Base-by-base conservation (phyloP, 2,888 invertebrate species). In the Sarcophaga caerulescens region DNA sequence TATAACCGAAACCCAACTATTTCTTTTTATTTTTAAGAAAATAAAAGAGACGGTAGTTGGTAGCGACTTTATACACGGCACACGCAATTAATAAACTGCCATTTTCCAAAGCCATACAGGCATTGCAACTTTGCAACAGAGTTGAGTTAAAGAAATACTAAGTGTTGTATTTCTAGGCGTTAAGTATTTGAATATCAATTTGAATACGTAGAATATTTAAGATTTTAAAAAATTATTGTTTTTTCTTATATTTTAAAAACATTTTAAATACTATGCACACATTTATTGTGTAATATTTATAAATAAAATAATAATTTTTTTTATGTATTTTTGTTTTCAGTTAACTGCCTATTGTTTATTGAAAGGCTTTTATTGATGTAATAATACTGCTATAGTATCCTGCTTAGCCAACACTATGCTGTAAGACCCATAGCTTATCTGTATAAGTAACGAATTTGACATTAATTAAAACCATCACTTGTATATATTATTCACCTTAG, bases 401-500 rank as follows among this genome's bases (percentile, higher is more conserved):
- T 35, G 35, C 35, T 35, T 10, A 35, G 35, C 35, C 35, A 25
- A 21, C 19, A 77, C 3, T 2, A 77, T 77, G 83, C 78, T 78
- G 83, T 83, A 78, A 83, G 83, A 73, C 47, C 21, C 47, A 47
- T 47, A 14, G 1, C 17, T 52, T 10, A 52, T 8, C 35, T 35
- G 4, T 52, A 52, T 52, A 52, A 47, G 23, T 3, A 52, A 52
- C 17, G n/a, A 70, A 63, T 62, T 47, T 69, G 52, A 47, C 79
- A 79, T 79, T 65, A 17, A 70, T 57, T n/a, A 14, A 63, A 59
- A 23, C 52, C 75, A 81, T 78, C 66, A 86, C 59, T 68, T 86
- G 86, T 86, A 86, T 12, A 86, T 86, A 86, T 60, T 66, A n/a
- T n/a, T 81, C 85, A 81, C 66, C 23, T 45, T 60, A 83, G 70